Percentiles rank a stretch among this genome's conserved stretches.
phyloP scores from a whole-genome alignment of 2,888 invertebrate species.

The Luffia ferchaultella region DNA sequence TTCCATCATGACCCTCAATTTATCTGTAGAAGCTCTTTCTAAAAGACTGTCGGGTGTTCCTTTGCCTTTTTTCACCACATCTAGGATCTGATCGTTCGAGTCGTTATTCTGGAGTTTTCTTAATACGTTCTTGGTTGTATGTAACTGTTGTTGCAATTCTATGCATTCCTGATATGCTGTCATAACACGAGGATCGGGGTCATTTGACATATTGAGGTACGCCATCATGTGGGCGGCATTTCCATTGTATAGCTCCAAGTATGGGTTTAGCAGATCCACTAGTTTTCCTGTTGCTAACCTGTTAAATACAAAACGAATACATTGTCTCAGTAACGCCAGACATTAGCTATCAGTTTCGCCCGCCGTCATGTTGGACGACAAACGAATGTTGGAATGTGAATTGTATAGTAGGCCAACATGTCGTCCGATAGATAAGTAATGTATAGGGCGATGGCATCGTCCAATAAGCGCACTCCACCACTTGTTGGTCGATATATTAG shows the following conservation, averaged over 20 bases:
- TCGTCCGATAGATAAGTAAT: too few species aligned
- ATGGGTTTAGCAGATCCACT: conserved; percentile 79
- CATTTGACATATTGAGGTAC: conserved; percentile 74
- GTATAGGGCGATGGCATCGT: too few species aligned
- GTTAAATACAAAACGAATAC: conserved; percentile 71
- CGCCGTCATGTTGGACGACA: too few species aligned
- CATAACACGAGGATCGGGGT: conserved; percentile 63
- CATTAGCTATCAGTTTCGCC: too few species aligned
- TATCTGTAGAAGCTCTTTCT: conserved; percentile 79
- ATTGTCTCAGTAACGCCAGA: too few species aligned
- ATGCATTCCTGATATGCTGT: conserved; percentile 77
- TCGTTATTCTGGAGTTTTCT: conserved; percentile 73
- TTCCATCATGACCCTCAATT: conserved; percentile 83
- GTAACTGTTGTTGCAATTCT: conserved; percentile 88
- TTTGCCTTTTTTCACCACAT: conserved; percentile 33
- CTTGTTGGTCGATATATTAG: too few species aligned
- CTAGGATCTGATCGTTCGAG: conserved; percentile 32
- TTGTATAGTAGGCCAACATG: too few species aligned
- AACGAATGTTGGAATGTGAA: too few species aligned
- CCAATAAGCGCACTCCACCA: too few species aligned
- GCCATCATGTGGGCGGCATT: conserved; percentile 86
- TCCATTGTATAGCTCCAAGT: conserved; percentile 80
- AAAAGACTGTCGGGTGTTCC: conserved; percentile 45
- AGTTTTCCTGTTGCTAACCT: conserved; percentile 87
- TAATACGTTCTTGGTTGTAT: conserved; percentile 81